phyloP scores from a whole-genome alignment of 2,797 vertebrate species.

The Girardinus metallicus region DNA sequence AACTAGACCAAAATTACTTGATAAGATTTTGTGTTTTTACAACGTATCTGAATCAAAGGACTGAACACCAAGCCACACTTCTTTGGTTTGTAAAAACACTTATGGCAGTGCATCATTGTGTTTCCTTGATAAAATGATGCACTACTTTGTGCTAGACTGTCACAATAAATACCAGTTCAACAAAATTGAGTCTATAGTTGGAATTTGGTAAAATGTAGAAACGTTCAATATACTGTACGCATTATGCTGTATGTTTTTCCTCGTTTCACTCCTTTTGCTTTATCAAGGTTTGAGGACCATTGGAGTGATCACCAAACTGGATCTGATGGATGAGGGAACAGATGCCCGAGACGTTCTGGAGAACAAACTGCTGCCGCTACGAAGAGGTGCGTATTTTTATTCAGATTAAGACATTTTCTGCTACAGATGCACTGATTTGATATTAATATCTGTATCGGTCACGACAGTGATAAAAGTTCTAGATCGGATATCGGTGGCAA shows the following conservation, averaged over 20 bases:
- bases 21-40: too few species aligned
- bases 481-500: too few species aligned
- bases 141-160: background rate
- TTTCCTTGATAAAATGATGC: background rate
- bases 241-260: background rate
- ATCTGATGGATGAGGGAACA: conserved; percentile 97
- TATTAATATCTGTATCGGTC: too few species aligned
- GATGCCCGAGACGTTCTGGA: conserved; percentile 93
- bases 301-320: conserved; percentile 96
- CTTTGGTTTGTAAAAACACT: too few species aligned
- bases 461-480: too few species aligned
- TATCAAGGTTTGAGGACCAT: conserved; percentile 89
- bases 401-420: background rate
- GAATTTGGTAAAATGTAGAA: background rate
- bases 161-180: background rate
- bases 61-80: background rate
- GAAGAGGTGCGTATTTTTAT: conserved; percentile 70
- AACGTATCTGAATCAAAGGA: background rate
- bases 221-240: background rate
- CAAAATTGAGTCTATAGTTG: background rate
- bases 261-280: background rate
- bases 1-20: background rate
- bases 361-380: conserved; percentile 87
- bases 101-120: too few species aligned
- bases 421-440: too few species aligned